Percentiles rank a stretch among this genome's conserved stretches.
Evolutionary conservation across 2,888 invertebrate genomes (phyloP).

Genomic region (Ditylenchus weischeri): DNA sequence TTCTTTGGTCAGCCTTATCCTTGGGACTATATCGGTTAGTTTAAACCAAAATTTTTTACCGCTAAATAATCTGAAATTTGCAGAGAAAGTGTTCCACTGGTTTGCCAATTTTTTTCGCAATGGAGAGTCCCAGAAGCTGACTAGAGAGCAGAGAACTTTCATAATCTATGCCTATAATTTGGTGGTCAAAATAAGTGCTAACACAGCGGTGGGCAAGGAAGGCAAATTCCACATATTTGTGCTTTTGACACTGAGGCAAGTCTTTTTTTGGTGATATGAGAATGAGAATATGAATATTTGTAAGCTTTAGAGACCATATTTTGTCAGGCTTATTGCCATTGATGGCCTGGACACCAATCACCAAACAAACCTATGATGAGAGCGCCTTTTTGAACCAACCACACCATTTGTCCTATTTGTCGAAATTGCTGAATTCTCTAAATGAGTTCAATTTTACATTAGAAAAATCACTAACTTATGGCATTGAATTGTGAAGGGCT

Average conservation of each 20-base stretch:
- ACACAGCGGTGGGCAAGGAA: slow-evolving; percentile 87
- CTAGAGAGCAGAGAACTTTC: slow-evolving; percentile 66
- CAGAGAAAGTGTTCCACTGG: slow-evolving; percentile 50
- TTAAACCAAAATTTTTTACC: slow-evolving; percentile 5
- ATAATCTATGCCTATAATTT: slow-evolving; percentile 84
- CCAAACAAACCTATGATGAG: slow-evolving; percentile 90
- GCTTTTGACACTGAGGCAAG: slow-evolving; percentile 83
- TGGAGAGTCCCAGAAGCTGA: slow-evolving; percentile 48
- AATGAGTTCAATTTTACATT: slow-evolving; percentile 56
- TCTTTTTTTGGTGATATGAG: not conserved
- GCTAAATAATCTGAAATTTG: slow-evolving; percentile 18
- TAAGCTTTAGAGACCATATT: slow-evolving; percentile 60
- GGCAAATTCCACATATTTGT: slow-evolving; percentile 95
- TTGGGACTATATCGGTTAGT: slow-evolving; percentile 91
- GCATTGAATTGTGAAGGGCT: slow-evolving; percentile 35
- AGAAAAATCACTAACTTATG: slow-evolving; percentile 56
- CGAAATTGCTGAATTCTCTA: slow-evolving; percentile 50
- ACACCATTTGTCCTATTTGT: slow-evolving; percentile 46
- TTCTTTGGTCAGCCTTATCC: slow-evolving; percentile 91
- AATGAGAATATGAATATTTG: not conserved
- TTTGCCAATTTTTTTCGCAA: slow-evolving; percentile 52
- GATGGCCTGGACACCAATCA: slow-evolving; percentile 82
- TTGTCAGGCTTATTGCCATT: slow-evolving; percentile 86
- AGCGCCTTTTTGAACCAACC: slow-evolving; percentile 78
- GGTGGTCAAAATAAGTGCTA: slow-evolving; percentile 81